phyloP scores from a whole-genome alignment of 2,797 vertebrate species.

The Uromys caudimaculatus region DNA sequence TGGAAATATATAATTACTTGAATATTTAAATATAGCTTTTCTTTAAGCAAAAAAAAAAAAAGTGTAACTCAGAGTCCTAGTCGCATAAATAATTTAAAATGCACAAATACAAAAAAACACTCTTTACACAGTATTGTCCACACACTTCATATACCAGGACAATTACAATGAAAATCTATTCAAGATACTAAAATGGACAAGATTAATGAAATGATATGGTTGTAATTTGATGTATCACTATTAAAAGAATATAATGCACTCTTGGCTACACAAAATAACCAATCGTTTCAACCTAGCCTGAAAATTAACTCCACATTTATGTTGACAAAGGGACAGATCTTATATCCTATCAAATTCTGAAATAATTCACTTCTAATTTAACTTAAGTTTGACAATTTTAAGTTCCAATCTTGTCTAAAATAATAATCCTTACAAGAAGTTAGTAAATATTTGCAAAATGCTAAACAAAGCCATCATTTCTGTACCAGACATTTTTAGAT shows the following conservation, averaged over 20 bases:
- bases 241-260: conserved; percentile 75
- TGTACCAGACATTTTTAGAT: conserved; percentile 77
- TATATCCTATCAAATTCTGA: conserved; percentile 82
- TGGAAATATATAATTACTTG: conserved; percentile 85
- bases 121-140: conserved; percentile 78
- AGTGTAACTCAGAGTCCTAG: conserved; percentile 64
- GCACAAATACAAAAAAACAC: conserved; percentile 78
- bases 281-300: conserved; percentile 75
- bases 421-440: conserved; percentile 82
- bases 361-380: conserved; percentile 69
- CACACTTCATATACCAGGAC: conserved; percentile 78
- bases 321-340: conserved; percentile 81
- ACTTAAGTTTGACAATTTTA: conserved; percentile 72
- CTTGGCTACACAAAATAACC: conserved; percentile 71
- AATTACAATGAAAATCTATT: conserved; percentile 78
- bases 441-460: conserved; percentile 62
- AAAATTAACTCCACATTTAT: conserved; percentile 79
- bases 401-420: conserved; percentile 84
- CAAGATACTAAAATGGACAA: conserved; percentile 74
- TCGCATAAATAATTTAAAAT: conserved; percentile 81
- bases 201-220: conserved; percentile 73
- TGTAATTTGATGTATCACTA: conserved; percentile 73
- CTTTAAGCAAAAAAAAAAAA: conserved; percentile 80
- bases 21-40: conserved; percentile 86
- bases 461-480: conserved; percentile 76